These are phyloP conservation scores for Aplysina aerophoba DNA, from an alignment of 37 sponge, comb jelly and placozoan species.

Conservation along the genomic window DNA sequence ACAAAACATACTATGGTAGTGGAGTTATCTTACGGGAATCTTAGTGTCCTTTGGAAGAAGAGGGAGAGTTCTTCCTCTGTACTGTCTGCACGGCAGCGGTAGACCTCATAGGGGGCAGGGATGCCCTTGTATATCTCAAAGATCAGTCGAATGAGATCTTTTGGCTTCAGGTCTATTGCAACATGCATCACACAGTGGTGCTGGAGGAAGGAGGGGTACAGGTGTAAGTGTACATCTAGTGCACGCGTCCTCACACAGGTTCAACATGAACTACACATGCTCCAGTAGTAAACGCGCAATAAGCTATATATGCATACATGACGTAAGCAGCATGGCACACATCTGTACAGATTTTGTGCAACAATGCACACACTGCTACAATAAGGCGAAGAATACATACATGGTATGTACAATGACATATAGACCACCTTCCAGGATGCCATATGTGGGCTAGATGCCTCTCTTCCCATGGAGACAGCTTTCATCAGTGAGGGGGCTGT, in stretches of 20 bases:
- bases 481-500: not conserved
- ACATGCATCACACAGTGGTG: slow-evolving; percentile 1
- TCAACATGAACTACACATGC: not conserved
- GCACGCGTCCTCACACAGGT: not conserved
- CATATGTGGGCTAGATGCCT: too few relatives aligned
- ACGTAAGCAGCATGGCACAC: too few relatives aligned
- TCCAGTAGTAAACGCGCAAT: not conserved
- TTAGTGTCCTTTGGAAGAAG: slow-evolving; percentile 34
- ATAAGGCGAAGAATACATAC: too few relatives aligned
- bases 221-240: not conserved
- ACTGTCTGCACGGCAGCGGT: slow-evolving; percentile 54
- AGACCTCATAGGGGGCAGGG: slow-evolving; percentile 74
- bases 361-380: too few relatives aligned
- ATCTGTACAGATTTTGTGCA: too few relatives aligned
- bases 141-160: slow-evolving; percentile 58
- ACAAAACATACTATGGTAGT: not conserved
- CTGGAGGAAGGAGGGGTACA: not conserved
- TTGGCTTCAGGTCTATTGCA: not conserved
- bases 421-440: too few relatives aligned
- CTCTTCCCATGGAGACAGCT: too few relatives aligned
- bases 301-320: not conserved
- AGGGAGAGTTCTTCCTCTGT: slow-evolving; percentile 65
- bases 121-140: slow-evolving; percentile 61
- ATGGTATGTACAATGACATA: too few relatives aligned
- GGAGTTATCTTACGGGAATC: too few relatives aligned